Conservation (phyloP, 2,113 vertebrate genomes). For the Lethenteron reissneri region DNA sequence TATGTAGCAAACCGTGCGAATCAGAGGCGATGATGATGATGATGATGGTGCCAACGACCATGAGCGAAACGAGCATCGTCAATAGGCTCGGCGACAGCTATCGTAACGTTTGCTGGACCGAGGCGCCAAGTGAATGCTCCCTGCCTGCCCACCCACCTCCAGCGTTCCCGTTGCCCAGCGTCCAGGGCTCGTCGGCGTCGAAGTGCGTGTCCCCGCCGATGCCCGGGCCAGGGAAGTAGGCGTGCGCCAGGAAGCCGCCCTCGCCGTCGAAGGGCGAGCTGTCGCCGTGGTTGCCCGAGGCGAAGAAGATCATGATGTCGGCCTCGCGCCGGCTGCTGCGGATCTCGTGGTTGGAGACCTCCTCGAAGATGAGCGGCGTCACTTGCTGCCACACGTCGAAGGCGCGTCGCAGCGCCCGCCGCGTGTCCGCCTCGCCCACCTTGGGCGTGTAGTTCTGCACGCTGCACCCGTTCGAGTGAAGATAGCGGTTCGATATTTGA, state of each 20-base stretch:
- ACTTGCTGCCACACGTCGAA: conserved; percentile 93
- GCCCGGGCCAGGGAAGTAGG: conserved; percentile 87
- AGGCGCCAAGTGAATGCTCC: no score
- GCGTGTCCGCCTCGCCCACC: conserved; percentile 74
- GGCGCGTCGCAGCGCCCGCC: conserved; percentile 82
- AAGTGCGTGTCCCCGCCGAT: conserved; percentile 97
- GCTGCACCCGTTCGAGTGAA: conserved; percentile 20
- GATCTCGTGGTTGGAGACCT: conserved; percentile 77
- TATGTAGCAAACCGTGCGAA: no score
- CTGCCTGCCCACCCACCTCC: no score
- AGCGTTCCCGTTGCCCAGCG: conserved; percentile 19
- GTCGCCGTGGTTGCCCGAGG: conserved; percentile 92
- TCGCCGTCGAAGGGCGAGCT: conserved; percentile 92
- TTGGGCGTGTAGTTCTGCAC: conserved; percentile 96
- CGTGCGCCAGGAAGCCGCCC: conserved; percentile 85
- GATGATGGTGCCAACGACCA: no score
- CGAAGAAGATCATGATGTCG: conserved; percentile 99
- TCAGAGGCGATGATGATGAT: no score
- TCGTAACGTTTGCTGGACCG: no score
- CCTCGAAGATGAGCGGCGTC: conserved; percentile 85
- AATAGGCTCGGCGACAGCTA: no score
- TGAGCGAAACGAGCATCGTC: no score
- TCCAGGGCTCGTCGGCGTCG: conserved; percentile 91
- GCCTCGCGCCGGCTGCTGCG: conserved; percentile 83
- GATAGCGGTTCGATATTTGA: neutral